A percentile compares a stretch with the other conserved stretches of the same genome.
phyloP scores from a whole-genome alignment of 2,797 vertebrate genomes.

The Dermochelys coriacea region DNA sequence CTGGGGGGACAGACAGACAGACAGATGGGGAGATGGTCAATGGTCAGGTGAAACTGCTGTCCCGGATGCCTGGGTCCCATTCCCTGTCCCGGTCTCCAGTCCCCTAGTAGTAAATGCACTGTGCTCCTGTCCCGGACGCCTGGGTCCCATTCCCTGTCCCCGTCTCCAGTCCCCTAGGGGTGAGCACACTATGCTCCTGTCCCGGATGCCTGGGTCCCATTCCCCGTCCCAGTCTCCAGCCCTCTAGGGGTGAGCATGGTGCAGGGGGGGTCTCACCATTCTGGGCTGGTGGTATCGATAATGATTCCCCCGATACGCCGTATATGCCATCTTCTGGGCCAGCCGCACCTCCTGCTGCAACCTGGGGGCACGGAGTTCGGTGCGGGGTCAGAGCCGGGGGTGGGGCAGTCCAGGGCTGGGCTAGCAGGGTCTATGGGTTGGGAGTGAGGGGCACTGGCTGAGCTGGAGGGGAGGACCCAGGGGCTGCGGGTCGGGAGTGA shows the following conservation, averaged over 20 bases:
- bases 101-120: too few species aligned
- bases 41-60: background rate
- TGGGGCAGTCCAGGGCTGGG: too few species aligned
- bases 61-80: background rate
- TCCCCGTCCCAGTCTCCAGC: too few species aligned
- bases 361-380: background rate
- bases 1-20: slow-evolving; percentile 2
- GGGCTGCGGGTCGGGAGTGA: too few species aligned
- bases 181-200: too few species aligned
- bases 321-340: slow-evolving; percentile 54
- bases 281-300: slow-evolving; percentile 44
- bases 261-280: background rate
- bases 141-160: too few species aligned
- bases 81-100: background rate
- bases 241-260: too few species aligned
- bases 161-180: too few species aligned
- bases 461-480: too few species aligned
- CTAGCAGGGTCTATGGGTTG: too few species aligned
- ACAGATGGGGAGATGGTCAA: background rate
- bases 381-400: background rate
- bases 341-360: slow-evolving; percentile 58
- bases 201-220: too few species aligned
- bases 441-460: too few species aligned
- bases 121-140: fast-evolving
- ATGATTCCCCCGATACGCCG: slow-evolving; percentile 9